phyloP scores from a whole-genome alignment of 2,888 invertebrate genomes.

The Parasteatoda lunata region DNA sequence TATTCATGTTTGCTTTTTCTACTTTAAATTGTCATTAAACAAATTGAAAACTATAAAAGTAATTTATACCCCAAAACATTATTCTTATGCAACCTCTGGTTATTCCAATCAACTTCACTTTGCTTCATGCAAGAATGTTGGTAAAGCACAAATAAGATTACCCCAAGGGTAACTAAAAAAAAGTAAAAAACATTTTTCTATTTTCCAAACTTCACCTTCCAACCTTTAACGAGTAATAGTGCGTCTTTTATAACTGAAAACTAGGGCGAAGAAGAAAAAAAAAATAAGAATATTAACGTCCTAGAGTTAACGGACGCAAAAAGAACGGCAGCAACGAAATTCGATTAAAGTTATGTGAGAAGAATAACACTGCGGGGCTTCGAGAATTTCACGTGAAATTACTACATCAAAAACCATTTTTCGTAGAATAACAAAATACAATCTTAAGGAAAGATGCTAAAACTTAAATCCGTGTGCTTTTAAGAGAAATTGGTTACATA shows the following conservation, averaged over 20 bases:
- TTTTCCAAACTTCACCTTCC: background rate
- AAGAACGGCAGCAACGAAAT: background rate
- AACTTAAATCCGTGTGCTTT: conserved; percentile 3
- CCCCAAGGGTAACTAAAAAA: background rate
- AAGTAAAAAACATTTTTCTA: background rate
- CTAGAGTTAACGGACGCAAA: background rate
- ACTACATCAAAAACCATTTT: background rate
- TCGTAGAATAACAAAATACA: background rate
- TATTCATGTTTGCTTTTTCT: too few species aligned
- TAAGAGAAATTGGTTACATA: conserved; percentile 18
- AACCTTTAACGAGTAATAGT: background rate
- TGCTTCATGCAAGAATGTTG: background rate
- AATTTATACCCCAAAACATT: too few species aligned
- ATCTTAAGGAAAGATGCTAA: background rate
- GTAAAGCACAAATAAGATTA: background rate
- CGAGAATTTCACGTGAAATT: background rate
- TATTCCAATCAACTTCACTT: background rate
- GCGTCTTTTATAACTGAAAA: background rate
- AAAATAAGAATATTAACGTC: background rate
- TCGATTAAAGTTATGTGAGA: conserved; percentile 1
- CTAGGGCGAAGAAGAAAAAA: background rate
- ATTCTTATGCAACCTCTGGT: background rate
- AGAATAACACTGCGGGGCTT: background rate
- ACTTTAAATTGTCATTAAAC: too few species aligned
- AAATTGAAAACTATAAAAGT: too few species aligned